Percentiles rank a stretch among this genome's conserved stretches.
Conservation (phyloP, 1,140 invertebrate species). For the Plodia interpunctella region DNA sequence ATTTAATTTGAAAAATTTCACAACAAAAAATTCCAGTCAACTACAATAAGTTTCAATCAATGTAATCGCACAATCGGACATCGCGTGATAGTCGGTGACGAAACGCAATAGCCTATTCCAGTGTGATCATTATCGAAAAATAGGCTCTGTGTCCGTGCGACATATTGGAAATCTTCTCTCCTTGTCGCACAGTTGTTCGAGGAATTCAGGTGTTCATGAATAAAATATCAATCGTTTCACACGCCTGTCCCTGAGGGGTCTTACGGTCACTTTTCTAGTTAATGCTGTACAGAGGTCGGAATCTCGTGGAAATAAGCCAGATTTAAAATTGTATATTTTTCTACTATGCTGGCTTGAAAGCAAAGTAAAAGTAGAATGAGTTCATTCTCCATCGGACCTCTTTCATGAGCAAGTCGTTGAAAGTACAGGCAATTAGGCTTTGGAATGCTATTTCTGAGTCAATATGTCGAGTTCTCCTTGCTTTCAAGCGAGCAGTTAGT, state of each 20-base stretch:
- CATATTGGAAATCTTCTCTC: conserved; percentile 5
- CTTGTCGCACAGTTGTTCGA: conserved; percentile 18
- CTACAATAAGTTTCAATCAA: background rate
- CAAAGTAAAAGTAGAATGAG: too few relatives aligned
- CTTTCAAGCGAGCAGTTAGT: too few relatives aligned
- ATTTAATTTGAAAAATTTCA: too few relatives aligned
- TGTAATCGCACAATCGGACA: background rate
- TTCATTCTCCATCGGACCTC: too few relatives aligned
- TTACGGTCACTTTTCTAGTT: conserved; percentile 26
- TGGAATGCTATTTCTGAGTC: too few relatives aligned
- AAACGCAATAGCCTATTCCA: conserved; percentile 4
- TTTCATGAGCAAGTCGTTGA: too few relatives aligned
- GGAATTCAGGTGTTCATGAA: conserved; percentile 32
- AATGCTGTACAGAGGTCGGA: conserved; percentile 17
- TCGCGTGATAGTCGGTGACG: background rate
- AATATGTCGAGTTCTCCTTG: too few relatives aligned
- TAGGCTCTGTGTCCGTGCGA: background rate
- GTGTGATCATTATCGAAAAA: conserved; percentile 5
- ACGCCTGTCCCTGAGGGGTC: conserved; percentile 16
- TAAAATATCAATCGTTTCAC: conserved; percentile 30
- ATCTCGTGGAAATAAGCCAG: conserved; percentile 12
- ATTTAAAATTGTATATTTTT: too few relatives aligned
- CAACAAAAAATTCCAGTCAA: background rate
- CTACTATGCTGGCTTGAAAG: too few relatives aligned
- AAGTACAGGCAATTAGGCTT: too few relatives aligned